phyloP scores from a whole-genome alignment of 2,888 invertebrate genomes.

The Spodoptera picta region DNA sequence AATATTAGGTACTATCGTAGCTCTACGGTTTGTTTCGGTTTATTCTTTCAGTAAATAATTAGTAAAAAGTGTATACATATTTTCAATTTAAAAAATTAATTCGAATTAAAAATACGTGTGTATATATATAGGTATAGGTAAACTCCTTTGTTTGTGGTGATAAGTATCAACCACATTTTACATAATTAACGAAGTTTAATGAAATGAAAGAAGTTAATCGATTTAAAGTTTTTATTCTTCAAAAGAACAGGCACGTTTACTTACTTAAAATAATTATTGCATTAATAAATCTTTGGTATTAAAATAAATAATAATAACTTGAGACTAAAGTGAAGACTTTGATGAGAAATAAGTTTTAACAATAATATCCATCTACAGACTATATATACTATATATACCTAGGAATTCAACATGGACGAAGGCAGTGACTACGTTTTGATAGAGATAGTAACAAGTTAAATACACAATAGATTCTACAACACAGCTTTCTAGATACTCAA shows the following conservation, averaged over 20 bases:
- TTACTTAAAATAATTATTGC: constrained; percentile 35
- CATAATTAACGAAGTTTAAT: background rate
- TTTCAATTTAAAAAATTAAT: no score
- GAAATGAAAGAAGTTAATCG: constrained; percentile 18
- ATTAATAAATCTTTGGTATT: constrained; percentile 54
- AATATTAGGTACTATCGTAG: no score
- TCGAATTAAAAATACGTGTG: no score
- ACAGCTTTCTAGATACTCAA: constrained; percentile 1
- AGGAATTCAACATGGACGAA: no score
- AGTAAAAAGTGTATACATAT: no score
- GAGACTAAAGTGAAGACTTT: constrained; percentile 12
- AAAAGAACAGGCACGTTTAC: constrained; percentile 27
- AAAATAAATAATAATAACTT: constrained; percentile 43
- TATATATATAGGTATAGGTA: no score
- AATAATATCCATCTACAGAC: background rate
- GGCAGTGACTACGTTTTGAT: no score
- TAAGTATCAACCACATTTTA: no score
- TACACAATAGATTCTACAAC: constrained; percentile 20
- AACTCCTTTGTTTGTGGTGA: no score
- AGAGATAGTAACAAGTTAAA: constrained; percentile 12
- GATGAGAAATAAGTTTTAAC: constrained; percentile 11
- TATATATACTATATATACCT: no score
- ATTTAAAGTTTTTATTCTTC: constrained; percentile 40
- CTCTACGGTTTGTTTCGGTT: no score
- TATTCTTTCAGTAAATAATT: no score